Evolutionary conservation across 2,113 vertebrate genomes (phyloP).

Genomic region (Phalacrocorax aristotelis): DNA sequence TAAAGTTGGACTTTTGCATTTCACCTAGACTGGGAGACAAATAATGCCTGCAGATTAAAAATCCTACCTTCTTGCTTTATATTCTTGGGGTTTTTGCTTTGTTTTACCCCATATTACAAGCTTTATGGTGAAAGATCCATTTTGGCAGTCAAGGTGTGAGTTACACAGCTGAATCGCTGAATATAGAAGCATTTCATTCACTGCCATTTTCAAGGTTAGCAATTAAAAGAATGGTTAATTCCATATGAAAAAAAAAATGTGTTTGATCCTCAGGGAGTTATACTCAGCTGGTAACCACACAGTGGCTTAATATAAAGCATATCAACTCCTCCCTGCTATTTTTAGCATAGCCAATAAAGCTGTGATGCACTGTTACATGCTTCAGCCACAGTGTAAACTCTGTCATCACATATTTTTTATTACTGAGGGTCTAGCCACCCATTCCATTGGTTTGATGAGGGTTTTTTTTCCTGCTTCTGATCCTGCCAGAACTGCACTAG

Average conservation of each 20-base stretch:
- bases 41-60: neutral
- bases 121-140: neutral
- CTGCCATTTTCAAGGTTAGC: neutral
- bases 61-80: neutral
- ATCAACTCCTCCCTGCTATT: neutral
- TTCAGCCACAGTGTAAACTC: neutral
- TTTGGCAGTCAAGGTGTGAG: neutral
- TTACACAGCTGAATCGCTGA: neutral
- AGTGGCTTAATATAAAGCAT: neutral
- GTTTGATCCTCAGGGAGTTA: neutral
- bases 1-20: neutral
- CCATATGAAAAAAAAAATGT: neutral
- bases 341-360: neutral
- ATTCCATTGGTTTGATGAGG: neutral
- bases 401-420: neutral
- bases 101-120: neutral
- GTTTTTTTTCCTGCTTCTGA: neutral
- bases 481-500: neutral
- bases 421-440: neutral
- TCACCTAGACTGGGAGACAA: neutral
- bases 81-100: neutral
- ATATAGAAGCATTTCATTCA: neutral
- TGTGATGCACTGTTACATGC: neutral
- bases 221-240: too few relatives aligned
- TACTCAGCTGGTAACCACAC: neutral